Percentiles rank a stretch among this genome's conserved stretches.
These are phyloP conservation scores for Stichodactyla mertensii DNA, from an alignment of 64 coral and sea anemone species.

Conservation along the genomic window DNA sequence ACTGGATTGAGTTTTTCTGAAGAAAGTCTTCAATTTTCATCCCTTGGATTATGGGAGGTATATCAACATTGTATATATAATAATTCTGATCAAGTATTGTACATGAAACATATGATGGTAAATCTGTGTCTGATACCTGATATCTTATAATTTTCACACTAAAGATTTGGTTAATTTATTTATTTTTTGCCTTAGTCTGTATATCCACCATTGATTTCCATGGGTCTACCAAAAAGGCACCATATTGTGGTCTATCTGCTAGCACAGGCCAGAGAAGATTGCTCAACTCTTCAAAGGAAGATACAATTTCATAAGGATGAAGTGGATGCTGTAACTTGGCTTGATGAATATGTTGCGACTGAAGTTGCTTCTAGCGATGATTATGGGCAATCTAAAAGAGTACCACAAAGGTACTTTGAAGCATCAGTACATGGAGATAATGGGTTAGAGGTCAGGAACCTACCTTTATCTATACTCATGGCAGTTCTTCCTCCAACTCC, in stretches of 20 bases:
- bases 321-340: constrained; percentile 77
- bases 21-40: constrained; percentile 33
- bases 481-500: constrained; percentile 46
- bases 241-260: constrained; percentile 88
- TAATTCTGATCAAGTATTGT: not conserved
- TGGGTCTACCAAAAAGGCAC: constrained; percentile 74
- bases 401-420: constrained; percentile 68
- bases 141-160: no score
- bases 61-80: not conserved
- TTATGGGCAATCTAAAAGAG: constrained; percentile 73
- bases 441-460: constrained; percentile 30
- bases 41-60: constrained; percentile 92
- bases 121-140: no score
- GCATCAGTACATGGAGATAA: constrained; percentile 1
- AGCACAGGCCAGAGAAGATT: constrained; percentile 43
- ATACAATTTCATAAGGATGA: constrained; percentile 54
- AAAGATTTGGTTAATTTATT: not conserved
- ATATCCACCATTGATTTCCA: constrained; percentile 69
- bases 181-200: constrained; percentile 60
- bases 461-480: constrained; percentile 87
- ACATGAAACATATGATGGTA: no score
- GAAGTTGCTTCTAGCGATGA: constrained; percentile 84
- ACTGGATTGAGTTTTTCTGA: constrained; percentile 70
- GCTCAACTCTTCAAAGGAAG: constrained; percentile 34
- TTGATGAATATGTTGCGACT: constrained; percentile 40